phyloP scores from a whole-genome alignment of 1,140 invertebrate genomes.

The Gonatopus flavifemur region DNA sequence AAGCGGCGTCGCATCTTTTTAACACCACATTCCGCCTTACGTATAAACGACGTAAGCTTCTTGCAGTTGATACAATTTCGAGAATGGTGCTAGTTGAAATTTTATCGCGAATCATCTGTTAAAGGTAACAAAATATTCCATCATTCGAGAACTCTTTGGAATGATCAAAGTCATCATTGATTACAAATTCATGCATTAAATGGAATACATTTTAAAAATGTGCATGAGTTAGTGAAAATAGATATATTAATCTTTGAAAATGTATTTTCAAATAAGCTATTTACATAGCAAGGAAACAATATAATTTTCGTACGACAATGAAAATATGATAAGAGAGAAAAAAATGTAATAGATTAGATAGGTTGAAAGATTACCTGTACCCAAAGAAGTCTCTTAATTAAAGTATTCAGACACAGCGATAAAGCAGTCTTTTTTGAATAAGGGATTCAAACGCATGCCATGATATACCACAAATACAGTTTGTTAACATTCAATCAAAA shows the following conservation, averaged over 20 bases:
- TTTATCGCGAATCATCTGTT: slow-evolving; percentile 73
- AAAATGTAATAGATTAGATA: too few relatives aligned
- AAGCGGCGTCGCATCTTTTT: slow-evolving; percentile 65
- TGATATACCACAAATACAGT: slow-evolving; percentile 14
- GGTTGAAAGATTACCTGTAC: too few relatives aligned
- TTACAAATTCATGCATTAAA: not conserved
- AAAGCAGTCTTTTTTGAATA: slow-evolving; percentile 17
- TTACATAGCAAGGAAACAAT: too few relatives aligned
- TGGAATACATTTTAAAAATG: not conserved
- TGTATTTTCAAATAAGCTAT: not conserved
- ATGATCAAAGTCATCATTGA: not conserved
- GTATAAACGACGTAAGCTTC: slow-evolving; percentile 66
- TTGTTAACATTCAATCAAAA: slow-evolving; percentile 22
- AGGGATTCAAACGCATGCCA: slow-evolving; percentile 22
- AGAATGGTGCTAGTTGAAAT: slow-evolving; percentile 79
- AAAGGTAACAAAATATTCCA: slow-evolving; percentile 13
- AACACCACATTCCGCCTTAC: slow-evolving; percentile 75
- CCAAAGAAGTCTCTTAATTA: too few relatives aligned
- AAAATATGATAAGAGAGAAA: too few relatives aligned
- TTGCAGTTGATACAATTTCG: slow-evolving; percentile 68
- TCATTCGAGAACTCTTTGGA: not conserved
- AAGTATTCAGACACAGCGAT: slow-evolving; percentile 12
- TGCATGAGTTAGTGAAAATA: not conserved
- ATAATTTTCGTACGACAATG: too few relatives aligned
- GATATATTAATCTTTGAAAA: not conserved